phyloP scores from a whole-genome alignment of 2,113 vertebrate species.

The Chamaea fasciata region DNA sequence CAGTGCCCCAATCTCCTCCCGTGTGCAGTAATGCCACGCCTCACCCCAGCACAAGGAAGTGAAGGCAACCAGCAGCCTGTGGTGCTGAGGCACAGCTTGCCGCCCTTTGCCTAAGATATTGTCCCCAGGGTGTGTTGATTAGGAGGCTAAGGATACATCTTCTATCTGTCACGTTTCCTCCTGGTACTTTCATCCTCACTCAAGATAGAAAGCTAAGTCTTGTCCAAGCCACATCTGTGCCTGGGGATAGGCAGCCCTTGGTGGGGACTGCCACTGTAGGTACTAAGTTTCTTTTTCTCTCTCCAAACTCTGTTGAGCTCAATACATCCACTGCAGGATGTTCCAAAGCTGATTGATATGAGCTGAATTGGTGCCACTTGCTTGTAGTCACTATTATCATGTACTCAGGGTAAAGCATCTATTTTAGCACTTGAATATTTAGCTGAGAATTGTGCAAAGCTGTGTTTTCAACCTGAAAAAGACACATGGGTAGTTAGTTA shows the following conservation, averaged over 20 bases:
- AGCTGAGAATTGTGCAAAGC: background rate
- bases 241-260: background rate
- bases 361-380: background rate
- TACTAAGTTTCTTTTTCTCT: background rate
- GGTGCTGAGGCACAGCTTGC: background rate
- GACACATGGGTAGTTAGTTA: background rate
- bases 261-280: background rate
- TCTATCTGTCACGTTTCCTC: background rate
- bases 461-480: background rate
- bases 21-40: background rate
- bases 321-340: background rate
- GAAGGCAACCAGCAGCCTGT: background rate
- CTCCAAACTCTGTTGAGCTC: background rate
- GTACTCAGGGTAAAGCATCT: background rate
- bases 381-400: background rate
- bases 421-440: background rate
- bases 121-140: background rate
- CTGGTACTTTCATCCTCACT: background rate
- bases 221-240: background rate
- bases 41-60: background rate
- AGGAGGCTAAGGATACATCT: background rate
- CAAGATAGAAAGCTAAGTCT: background rate
- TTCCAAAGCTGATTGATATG: background rate
- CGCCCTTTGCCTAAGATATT: background rate
- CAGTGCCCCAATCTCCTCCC: fast-evolving